These are phyloP conservation scores for Napeogenes sylphis DNA, from an alignment of 2,888 invertebrate species.

Conservation along the genomic window DNA sequence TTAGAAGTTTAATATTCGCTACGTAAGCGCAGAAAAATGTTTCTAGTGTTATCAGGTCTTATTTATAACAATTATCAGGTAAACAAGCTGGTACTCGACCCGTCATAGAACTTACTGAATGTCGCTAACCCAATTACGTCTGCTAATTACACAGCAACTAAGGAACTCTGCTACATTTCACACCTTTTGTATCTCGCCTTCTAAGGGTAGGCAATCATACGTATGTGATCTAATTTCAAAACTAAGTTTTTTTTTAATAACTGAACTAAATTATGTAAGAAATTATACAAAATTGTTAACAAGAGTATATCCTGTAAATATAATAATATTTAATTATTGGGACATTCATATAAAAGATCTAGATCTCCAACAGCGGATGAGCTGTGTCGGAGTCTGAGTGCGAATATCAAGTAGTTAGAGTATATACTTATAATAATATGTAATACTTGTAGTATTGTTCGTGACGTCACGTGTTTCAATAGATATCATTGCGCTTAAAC, in stretches of 20 bases:
- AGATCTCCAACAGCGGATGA: not conserved
- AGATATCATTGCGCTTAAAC: no score
- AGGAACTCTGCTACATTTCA: slow-evolving; percentile 21
- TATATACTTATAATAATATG: no score
- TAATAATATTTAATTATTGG: no score
- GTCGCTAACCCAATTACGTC: slow-evolving; percentile 48
- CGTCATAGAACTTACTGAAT: slow-evolving; percentile 44
- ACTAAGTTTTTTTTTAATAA: not conserved
- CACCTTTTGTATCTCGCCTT: slow-evolving; percentile 17
- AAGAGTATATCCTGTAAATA: no score
- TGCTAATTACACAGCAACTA: slow-evolving; percentile 46
- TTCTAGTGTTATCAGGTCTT: not conserved
- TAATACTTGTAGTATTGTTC: no score
- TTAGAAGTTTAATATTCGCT: no score
- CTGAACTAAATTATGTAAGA: no score
- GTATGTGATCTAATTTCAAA: not conserved
- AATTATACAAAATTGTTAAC: no score
- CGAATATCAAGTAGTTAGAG: no score
- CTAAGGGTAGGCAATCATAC: slow-evolving; percentile 9
- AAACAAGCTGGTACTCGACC: slow-evolving; percentile 16
- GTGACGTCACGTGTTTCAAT: no score
- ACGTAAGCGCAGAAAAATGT: no score
- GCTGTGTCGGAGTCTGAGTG: not conserved
- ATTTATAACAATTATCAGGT: slow-evolving; percentile 10
- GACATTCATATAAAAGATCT: not conserved